phyloP scores from a whole-genome alignment of 2,113 vertebrate species.

The Lycocorax pyrrhopterus region DNA sequence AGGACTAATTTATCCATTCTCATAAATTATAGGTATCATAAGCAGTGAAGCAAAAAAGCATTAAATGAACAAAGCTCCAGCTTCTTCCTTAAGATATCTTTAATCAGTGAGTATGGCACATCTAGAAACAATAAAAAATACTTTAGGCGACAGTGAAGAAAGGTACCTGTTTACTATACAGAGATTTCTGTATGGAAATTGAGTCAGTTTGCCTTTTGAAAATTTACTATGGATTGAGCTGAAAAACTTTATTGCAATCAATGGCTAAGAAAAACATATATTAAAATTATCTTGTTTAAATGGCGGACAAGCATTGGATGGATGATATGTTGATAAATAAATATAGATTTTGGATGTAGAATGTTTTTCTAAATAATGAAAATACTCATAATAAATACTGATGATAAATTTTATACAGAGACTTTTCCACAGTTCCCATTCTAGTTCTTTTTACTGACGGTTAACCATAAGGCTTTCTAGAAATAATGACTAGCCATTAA shows the following conservation, averaged over 20 bases:
- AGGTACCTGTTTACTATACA: neutral
- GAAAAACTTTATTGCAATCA: neutral
- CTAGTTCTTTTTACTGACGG: neutral
- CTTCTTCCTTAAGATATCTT: neutral
- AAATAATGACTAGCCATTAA: neutral
- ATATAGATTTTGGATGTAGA: neutral
- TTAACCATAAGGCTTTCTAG: neutral
- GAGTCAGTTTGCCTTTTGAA: neutral
- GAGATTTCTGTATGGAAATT: neutral
- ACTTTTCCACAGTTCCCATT: neutral
- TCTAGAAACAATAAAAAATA: neutral
- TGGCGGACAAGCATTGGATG: neutral
- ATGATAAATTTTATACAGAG: neutral
- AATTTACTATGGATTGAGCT: neutral
- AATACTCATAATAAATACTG: neutral
- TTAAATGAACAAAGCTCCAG: neutral
- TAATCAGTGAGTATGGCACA: neutral
- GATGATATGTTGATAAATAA: neutral
- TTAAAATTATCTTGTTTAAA: neutral
- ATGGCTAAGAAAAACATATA: neutral
- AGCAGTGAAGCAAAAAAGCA: neutral
- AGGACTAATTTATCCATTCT: neutral
- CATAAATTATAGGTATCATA: neutral
- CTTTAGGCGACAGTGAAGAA: neutral
- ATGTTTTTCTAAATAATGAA: neutral